phyloP scores from a whole-genome alignment of 2,888 invertebrate genomes.

The Tillus elongatus region DNA sequence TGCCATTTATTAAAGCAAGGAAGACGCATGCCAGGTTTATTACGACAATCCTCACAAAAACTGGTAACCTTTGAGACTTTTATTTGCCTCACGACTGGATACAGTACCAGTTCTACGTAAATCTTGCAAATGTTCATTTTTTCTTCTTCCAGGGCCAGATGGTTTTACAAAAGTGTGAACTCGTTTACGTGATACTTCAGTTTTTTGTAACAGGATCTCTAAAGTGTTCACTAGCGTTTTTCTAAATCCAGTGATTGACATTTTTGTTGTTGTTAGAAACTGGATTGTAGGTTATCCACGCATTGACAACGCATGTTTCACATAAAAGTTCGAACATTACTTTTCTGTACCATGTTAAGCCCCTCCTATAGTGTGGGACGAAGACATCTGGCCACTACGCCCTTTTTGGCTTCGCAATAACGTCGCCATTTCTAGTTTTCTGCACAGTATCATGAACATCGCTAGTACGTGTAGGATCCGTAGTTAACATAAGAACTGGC shows the following conservation, averaged over 20 bases:
- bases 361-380: constrained; percentile 11
- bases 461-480: constrained; percentile 5
- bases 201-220: neutral
- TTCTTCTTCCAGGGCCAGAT: constrained; percentile 9
- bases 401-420: constrained; percentile 12
- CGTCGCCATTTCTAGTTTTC: no score
- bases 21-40: no score
- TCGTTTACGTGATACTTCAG: no score
- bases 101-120: no score
- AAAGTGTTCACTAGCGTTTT: constrained; percentile 7
- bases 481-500: constrained; percentile 12
- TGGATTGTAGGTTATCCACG: constrained; percentile 9
- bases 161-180: no score
- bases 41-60: no score
- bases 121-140: constrained; percentile 13
- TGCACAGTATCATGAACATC: constrained; percentile 5
- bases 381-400: constrained; percentile 12
- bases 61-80: constrained; percentile 13
- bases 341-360: constrained; percentile 14
- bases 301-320: no score
- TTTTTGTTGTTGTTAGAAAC: constrained; percentile 9
- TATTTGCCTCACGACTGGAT: constrained; percentile 12
- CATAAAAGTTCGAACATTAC: constrained; percentile 13
- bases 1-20: no score
- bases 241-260: constrained; percentile 14